Conservation (phyloP, 2,888 invertebrate genomes). For the Lordiphosa fenestrarum region DNA sequence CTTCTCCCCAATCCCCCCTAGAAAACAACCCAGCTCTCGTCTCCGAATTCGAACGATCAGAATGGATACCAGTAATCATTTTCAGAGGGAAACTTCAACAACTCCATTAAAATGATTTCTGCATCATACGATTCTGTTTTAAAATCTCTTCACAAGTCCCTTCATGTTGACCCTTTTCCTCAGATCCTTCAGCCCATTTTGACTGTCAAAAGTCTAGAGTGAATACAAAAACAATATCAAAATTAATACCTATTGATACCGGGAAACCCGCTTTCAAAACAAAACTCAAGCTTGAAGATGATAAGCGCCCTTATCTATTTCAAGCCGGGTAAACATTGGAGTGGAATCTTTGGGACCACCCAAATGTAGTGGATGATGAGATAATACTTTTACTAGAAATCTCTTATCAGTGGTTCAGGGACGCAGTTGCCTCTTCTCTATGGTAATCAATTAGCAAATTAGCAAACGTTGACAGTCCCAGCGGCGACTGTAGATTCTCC, state of each 20-base stretch:
- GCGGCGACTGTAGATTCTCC: conserved; percentile 1
- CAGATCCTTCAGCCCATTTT: conserved; percentile 12
- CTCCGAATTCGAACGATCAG: too few relatives aligned
- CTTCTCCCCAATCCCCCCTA: too few relatives aligned
- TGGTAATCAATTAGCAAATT: conserved; percentile 67
- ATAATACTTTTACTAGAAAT: conserved; percentile 13
- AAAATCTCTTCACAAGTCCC: background rate
- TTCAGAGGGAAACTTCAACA: too few relatives aligned
- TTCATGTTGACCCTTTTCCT: background rate
- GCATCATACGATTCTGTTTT: background rate
- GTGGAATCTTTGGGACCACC: conserved; percentile 26
- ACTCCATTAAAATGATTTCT: background rate
- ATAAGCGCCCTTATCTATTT: conserved; percentile 27
- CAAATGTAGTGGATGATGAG: conserved; percentile 24
- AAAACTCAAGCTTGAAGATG: conserved; percentile 3
- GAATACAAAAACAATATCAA: conserved; percentile 30
- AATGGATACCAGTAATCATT: too few relatives aligned
- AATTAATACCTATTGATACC: background rate
- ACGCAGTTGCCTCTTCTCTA: conserved; percentile 15
- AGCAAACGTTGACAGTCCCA: conserved; percentile 46
- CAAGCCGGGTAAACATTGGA: conserved; percentile 2
- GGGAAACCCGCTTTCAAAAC: conserved; percentile 24
- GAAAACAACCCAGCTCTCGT: too few relatives aligned
- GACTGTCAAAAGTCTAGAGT: conserved; percentile 17
- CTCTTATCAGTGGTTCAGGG: conserved; percentile 35